Evolutionary conservation across 2,113 vertebrate genomes (phyloP).

Genomic region (Verasper variegatus): DNA sequence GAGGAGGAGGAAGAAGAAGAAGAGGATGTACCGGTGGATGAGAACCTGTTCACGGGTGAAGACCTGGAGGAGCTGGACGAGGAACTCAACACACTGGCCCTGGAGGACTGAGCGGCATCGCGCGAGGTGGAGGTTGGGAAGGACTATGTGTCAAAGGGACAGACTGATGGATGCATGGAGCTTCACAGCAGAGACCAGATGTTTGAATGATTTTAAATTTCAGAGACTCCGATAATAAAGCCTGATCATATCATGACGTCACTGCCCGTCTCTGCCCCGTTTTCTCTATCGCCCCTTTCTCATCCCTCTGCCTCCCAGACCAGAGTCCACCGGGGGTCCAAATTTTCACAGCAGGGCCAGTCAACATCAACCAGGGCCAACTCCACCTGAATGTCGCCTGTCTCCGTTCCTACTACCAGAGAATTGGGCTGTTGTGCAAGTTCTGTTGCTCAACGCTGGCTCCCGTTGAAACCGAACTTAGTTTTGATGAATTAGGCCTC

Average conservation of each 20-base stretch:
- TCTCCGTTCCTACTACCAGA: conserved; percentile 5
- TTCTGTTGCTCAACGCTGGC: background rate
- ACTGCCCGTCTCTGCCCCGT: conserved; percentile 58
- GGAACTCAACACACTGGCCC: conserved; percentile 93
- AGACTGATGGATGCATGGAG: conserved; percentile 66
- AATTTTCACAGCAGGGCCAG: background rate
- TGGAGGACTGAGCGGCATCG: conserved; percentile 87
- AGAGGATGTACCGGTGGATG: conserved; percentile 93
- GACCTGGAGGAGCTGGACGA: conserved; percentile 98
- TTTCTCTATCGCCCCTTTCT: conserved; percentile 18
- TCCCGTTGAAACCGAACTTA: background rate
- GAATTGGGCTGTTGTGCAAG: background rate
- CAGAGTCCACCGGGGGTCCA: background rate
- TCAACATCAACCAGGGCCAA: conserved; percentile 21
- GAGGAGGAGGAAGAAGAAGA: conserved; percentile 78
- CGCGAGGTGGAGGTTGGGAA: conserved; percentile 9
- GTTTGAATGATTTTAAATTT: conserved; percentile 64
- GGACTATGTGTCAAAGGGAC: conserved; percentile 47
- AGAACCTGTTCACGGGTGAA: conserved; percentile 98
- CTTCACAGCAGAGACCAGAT: conserved; percentile 57
- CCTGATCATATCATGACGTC: conserved; percentile 64
- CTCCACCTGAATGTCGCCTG: background rate
- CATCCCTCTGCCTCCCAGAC: background rate
- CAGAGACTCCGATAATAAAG: conserved; percentile 77
- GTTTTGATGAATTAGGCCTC: conserved; percentile 10